These are phyloP conservation scores for Bursaphelenchus mucronatus DNA, from an alignment of 1,140 invertebrate genomes.

Conservation along the genomic window DNA sequence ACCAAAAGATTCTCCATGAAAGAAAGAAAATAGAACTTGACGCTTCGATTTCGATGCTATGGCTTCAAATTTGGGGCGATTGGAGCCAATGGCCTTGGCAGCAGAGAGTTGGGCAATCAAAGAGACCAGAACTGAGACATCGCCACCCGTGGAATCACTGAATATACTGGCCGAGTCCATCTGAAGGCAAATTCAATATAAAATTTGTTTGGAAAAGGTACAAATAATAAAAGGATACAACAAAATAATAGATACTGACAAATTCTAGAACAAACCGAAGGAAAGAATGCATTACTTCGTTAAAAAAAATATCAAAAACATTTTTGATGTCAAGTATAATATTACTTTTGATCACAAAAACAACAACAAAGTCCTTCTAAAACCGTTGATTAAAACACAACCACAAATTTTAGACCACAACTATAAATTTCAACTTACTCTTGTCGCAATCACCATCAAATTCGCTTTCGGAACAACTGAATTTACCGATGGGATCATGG, in stretches of 20 bases:
- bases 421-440: background rate
- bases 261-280: too few species aligned
- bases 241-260: too few species aligned
- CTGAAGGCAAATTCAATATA: background rate
- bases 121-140: conserved; percentile 13
- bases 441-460: conserved; percentile 3
- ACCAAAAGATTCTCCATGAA: conserved; percentile 17
- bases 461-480: background rate
- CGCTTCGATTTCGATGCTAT: background rate
- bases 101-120: conserved; percentile 1
- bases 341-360: too few species aligned
- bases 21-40: conserved; percentile 18
- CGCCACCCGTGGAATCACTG: conserved; percentile 3
- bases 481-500: conserved; percentile 2
- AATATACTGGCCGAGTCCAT: conserved; percentile 13
- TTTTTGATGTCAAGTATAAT: too few species aligned
- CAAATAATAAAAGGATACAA: too few species aligned
- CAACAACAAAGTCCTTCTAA: too few species aligned
- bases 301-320: too few species aligned
- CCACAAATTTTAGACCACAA: background rate
- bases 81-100: conserved; percentile 5
- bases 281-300: too few species aligned
- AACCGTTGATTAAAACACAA: too few species aligned
- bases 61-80: conserved; percentile 10
- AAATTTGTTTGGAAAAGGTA: too few species aligned